Conservation (phyloP, 1,140 invertebrate genomes). For the Helicorthomorpha holstii region DNA sequence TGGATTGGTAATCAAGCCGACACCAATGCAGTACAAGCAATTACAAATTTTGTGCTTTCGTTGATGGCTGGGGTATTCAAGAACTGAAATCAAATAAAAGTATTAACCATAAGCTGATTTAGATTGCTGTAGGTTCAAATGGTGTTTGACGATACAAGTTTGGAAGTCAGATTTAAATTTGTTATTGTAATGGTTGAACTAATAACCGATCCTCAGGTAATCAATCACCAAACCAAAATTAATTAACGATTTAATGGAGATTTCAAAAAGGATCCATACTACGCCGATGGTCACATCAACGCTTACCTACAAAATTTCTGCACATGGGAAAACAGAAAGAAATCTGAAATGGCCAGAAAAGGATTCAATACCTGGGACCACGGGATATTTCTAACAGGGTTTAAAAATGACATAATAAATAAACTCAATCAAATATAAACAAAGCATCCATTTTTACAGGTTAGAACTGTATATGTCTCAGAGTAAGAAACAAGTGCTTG, state of each 20-base stretch:
- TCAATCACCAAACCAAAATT: neutral
- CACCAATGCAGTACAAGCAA: slow-evolving; percentile 7
- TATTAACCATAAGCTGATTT: neutral
- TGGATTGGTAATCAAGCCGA: too few relatives aligned
- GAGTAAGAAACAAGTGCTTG: neutral
- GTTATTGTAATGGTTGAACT: neutral
- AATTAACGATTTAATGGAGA: slow-evolving; percentile 3
- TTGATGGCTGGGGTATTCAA: slow-evolving; percentile 17
- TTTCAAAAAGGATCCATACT: slow-evolving; percentile 13
- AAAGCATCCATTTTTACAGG: slow-evolving; percentile 1
- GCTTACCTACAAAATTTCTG: slow-evolving; percentile 20
- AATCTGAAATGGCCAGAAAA: slow-evolving; percentile 12
- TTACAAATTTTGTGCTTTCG: slow-evolving; percentile 14
- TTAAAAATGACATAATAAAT: slow-evolving; percentile 7
- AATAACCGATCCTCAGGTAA: neutral
- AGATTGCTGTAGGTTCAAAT: neutral
- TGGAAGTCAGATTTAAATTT: neutral
- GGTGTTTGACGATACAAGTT: neutral
- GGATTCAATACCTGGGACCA: slow-evolving; percentile 34
- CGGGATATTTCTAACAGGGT: slow-evolving; percentile 28
- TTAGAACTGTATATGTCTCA: slow-evolving; percentile 2
- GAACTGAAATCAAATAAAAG: slow-evolving; percentile 14
- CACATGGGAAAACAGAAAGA: slow-evolving; percentile 15
- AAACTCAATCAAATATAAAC: neutral
- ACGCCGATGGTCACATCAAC: slow-evolving; percentile 19